Conservation (phyloP, 2,797 vertebrate genomes). For the Calcarius lapponicus region DNA sequence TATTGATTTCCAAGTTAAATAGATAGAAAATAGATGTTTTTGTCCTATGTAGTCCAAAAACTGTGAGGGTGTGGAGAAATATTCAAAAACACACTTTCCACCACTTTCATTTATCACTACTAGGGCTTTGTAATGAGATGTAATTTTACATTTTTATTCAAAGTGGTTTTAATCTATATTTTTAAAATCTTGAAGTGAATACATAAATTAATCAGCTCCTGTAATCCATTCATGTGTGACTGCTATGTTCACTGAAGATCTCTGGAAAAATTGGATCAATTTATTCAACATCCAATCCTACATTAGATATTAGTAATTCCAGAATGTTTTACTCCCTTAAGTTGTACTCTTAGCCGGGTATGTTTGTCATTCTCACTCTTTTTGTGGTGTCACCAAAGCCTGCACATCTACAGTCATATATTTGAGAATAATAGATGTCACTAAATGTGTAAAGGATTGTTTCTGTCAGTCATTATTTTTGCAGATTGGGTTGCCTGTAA, state of each 20-base stretch:
- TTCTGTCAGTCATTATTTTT: neutral
- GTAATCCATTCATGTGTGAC: neutral
- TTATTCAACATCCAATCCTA: neutral
- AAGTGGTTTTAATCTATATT: neutral
- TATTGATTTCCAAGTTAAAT: neutral
- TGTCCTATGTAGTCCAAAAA: accelerated
- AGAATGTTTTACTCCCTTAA: neutral
- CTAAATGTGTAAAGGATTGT: neutral
- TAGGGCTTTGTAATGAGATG: neutral
- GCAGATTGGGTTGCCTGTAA: neutral
- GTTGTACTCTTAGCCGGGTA: neutral
- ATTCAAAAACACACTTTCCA: neutral
- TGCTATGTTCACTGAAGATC: neutral
- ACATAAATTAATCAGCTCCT: neutral
- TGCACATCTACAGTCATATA: accelerated
- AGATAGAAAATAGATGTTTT: neutral
- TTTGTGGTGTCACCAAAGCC: neutral
- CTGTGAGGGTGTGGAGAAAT: neutral
- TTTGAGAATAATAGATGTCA: neutral
- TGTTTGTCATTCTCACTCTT: neutral
- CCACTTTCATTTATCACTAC: neutral
- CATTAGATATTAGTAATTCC: neutral
- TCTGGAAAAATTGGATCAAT: neutral
- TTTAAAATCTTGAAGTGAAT: neutral
- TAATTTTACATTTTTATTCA: neutral